Conservation (phyloP, 1,140 invertebrate genomes). For the Atta cephalotes region DNA sequence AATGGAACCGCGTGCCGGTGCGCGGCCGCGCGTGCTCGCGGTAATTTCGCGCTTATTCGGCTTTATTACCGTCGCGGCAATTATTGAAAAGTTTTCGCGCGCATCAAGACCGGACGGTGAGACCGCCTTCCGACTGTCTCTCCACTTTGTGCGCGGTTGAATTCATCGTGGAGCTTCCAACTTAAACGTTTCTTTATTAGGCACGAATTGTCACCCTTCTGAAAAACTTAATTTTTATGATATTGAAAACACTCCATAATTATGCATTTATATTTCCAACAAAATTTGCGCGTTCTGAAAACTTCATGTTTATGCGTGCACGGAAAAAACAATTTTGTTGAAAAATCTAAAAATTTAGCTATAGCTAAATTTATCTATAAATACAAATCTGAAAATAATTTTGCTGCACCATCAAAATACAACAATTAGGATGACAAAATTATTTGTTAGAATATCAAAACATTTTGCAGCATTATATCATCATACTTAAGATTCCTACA, state of each 20-base stretch:
- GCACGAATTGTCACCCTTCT: slow-evolving; percentile 25
- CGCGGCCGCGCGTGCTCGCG: slow-evolving; percentile 70
- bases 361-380: no score
- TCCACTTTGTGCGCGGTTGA: slow-evolving; percentile 8
- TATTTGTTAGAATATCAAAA: no score
- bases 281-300: neutral
- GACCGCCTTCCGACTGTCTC: slow-evolving; percentile 67
- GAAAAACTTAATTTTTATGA: neutral
- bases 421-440: no score
- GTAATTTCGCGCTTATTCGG: slow-evolving; percentile 83
- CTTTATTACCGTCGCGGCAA: slow-evolving; percentile 81
- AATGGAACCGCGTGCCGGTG: slow-evolving; percentile 76
- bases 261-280: neutral
- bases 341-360: no score
- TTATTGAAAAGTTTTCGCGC: slow-evolving; percentile 82
- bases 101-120: slow-evolving; percentile 50
- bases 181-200: slow-evolving; percentile 51
- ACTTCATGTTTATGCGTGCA: neutral
- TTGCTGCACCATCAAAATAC: no score
- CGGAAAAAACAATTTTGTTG: no score
- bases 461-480: no score
- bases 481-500: no score
- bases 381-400: no score
- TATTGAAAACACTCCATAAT: slow-evolving; percentile 34
- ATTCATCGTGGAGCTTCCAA: slow-evolving; percentile 17